Evolutionary conservation across 2,797 vertebrate species (phyloP).

Genomic region (Scolopax bukidnonensis): DNA sequence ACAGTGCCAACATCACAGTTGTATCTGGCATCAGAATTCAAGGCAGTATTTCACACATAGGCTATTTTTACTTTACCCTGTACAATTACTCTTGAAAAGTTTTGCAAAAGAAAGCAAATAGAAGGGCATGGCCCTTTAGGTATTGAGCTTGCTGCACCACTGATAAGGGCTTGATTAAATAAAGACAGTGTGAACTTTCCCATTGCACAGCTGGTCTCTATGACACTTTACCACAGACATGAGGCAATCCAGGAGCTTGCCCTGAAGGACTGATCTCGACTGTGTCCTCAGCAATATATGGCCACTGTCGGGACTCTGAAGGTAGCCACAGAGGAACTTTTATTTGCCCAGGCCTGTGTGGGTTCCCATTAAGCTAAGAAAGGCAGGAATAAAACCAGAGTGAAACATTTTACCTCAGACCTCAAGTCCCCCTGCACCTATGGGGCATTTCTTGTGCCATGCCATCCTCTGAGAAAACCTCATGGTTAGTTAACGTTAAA

Average conservation of each 20-base stretch:
- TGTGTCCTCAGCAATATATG: accelerated
- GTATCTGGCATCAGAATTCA: background rate
- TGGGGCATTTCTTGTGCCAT: accelerated
- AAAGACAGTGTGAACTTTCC: background rate
- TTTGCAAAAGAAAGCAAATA: background rate
- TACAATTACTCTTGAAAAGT: constrained; percentile 27
- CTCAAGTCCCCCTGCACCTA: background rate
- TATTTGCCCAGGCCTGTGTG: accelerated
- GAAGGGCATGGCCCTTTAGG: accelerated
- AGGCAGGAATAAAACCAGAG: background rate
- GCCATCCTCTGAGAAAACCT: background rate
- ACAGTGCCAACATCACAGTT: background rate
- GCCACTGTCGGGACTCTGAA: background rate
- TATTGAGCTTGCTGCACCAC: accelerated
- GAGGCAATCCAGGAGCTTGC: accelerated
- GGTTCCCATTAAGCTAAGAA: background rate
- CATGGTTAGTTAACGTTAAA: background rate
- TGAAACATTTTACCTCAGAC: background rate
- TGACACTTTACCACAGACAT: accelerated
- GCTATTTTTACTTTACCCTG: background rate
- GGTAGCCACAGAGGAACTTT: accelerated
- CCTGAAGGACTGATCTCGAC: background rate
- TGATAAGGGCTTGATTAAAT: background rate
- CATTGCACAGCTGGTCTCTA: accelerated
- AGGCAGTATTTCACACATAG: background rate